A percentile compares a stretch with the other conserved stretches of the same genome.
Evolutionary conservation across 2,113 vertebrate species (phyloP).

Genomic region (Chaetura pelagica): DNA sequence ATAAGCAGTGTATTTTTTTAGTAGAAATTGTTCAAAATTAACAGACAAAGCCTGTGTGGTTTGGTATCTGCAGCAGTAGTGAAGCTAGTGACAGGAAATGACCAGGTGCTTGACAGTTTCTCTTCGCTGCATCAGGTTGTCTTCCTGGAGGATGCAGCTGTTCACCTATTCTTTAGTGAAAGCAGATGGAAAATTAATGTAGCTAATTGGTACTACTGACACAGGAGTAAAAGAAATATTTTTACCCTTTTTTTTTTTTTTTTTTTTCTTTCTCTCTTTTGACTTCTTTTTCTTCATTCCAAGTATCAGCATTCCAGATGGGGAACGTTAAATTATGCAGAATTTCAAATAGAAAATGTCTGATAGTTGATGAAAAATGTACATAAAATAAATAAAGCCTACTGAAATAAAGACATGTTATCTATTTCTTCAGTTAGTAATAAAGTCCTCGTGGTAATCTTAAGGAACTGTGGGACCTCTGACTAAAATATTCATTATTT

Average conservation of each 20-base stretch:
- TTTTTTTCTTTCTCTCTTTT: constrained; percentile 16
- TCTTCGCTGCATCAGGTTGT: constrained; percentile 27
- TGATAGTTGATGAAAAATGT: constrained; percentile 64
- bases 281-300: constrained; percentile 30
- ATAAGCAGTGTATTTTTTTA: background rate
- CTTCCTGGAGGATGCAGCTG: constrained; percentile 68
- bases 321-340: constrained; percentile 49
- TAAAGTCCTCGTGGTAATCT: constrained; percentile 36
- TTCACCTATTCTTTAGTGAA: constrained; percentile 29
- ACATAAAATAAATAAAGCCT: constrained; percentile 60
- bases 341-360: constrained; percentile 69
- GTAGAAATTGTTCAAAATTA: background rate
- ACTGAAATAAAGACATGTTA: constrained; percentile 60
- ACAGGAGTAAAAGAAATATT: constrained; percentile 48
- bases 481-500: constrained; percentile 34
- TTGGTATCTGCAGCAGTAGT: background rate
- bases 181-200: constrained; percentile 62
- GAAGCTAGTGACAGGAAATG: constrained; percentile 21
- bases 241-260: background rate
- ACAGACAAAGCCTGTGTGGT: background rate
- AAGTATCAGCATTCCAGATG: constrained; percentile 69
- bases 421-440: constrained; percentile 71
- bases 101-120: constrained; percentile 55
- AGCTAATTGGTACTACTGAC: constrained; percentile 70
- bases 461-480: constrained; percentile 54